Evolutionary conservation across 2,888 invertebrate species (phyloP).

Genomic region (Chloroclystis v-ata): DNA sequence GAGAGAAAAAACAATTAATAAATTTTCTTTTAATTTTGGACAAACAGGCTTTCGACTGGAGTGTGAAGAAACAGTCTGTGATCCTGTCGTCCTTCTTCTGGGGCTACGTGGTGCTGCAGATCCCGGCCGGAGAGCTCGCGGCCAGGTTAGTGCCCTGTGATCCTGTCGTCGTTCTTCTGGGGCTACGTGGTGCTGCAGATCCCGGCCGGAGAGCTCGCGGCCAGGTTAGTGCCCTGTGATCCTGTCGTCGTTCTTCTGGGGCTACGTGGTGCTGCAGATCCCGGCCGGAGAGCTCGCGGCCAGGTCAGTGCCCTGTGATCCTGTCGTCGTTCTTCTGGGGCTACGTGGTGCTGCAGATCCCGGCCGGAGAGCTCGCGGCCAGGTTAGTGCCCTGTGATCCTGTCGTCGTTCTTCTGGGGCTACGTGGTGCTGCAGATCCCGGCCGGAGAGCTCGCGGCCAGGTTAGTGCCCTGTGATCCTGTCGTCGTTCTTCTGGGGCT

Average conservation of each 20-base stretch:
- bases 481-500: constrained; percentile 79
- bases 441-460: constrained; percentile 82
- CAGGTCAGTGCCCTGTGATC: constrained; percentile 50
- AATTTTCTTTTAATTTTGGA: too few relatives aligned
- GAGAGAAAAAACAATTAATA: too few relatives aligned
- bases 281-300: constrained; percentile 84
- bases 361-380: constrained; percentile 83
- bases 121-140: constrained; percentile 83
- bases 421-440: too few relatives aligned
- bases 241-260: constrained; percentile 79
- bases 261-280: too few relatives aligned
- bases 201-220: constrained; percentile 83
- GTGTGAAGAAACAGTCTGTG: constrained; percentile 61
- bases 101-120: constrained; percentile 83
- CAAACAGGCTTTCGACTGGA: constrained; percentile 74
- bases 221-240: constrained; percentile 60
- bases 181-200: constrained; percentile 84
- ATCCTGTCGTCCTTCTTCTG: constrained; percentile 79
- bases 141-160: constrained; percentile 62
- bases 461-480: constrained; percentile 58
- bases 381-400: constrained; percentile 52
- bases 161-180: constrained; percentile 79
- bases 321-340: constrained; percentile 80
- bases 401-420: constrained; percentile 79
- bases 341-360: too few relatives aligned